Evolutionary conservation across 2,888 invertebrate species (phyloP), one percentile per base, ranked within the genome.

Genomic region (Acrocera orbiculus): DNA sequence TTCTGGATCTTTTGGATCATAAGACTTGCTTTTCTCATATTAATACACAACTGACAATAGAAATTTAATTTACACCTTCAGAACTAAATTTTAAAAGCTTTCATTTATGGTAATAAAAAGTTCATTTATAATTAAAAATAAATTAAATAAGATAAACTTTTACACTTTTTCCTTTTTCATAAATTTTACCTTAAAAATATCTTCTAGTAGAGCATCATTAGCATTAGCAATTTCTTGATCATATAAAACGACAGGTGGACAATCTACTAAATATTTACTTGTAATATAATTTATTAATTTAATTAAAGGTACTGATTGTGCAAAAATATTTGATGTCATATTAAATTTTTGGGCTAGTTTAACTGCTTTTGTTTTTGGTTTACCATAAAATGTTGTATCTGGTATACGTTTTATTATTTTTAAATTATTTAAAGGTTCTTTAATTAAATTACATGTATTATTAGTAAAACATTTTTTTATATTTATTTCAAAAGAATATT

Each of bases 181-280:
- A 10, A 25, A 16, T 16, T 40, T 32, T 38, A 56, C 57, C 47
- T 50, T 51, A 25, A 78, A 63, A 1, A 78, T 54, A 37, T 65
- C 63, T 51, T 72, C 65, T 42, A 76, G 50, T 9, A 76, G 47
- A 25, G 65, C 56, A 30, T 61, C 65, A 31, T 73, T 69, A 23
- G 62, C 62, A 4, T 61, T 55, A 49, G 70, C 68, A 1, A 71
- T 65, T 47, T 59, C 61, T 36, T 47, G 60, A 38, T 79, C 78
- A 43, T 78, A 78, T n/a, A 78, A 63, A 38, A 77, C 64, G 3
- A 73, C 63, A 2, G 76, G 69, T 2, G 68, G 68, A 46, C 79
- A 79, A 36, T 69, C 69, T n/a, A 53, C 57, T 16, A 78, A 52
- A 53, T 78, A 70, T 7, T 66, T 63, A 2, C 57, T 30, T 2